Evolutionary conservation across 2,797 vertebrate genomes (phyloP).

Genomic region (Pantherophis vulpinus): DNA sequence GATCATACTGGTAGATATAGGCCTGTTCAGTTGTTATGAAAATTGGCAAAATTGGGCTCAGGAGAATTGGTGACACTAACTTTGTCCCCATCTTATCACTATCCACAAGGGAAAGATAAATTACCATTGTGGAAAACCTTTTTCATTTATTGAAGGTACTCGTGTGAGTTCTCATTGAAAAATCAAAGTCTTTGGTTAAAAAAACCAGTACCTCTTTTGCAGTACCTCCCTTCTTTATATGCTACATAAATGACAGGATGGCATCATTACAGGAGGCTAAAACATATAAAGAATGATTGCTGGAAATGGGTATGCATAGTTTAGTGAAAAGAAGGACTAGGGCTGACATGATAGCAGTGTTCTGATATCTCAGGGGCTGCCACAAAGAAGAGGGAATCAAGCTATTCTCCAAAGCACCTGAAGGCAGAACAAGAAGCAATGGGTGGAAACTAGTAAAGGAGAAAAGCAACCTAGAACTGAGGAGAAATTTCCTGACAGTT

Average conservation of each 20-base stretch:
- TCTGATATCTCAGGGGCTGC: no score
- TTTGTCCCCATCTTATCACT: neutral
- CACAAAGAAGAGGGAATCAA: no score
- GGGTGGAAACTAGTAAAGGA: no score
- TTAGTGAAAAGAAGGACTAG: no score
- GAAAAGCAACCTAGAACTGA: no score
- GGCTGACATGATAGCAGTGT: no score
- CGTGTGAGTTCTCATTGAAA: neutral
- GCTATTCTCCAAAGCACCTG: no score
- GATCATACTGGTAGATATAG: neutral
- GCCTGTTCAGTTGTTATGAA: neutral
- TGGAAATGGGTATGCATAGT: no score
- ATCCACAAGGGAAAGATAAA: neutral
- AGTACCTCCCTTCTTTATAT: neutral
- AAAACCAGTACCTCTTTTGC: neutral
- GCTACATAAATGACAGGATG: neutral
- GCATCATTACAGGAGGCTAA: no score
- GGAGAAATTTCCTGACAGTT: no score
- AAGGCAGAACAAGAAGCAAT: no score
- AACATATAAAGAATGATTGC: no score
- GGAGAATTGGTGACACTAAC: neutral
- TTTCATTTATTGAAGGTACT: neutral
- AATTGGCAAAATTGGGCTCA: neutral
- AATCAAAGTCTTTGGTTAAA: neutral
- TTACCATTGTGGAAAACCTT: neutral